Percentiles rank a stretch among this genome's conserved stretches.
These are phyloP conservation scores for Microplitis demolitor DNA, from an alignment of 1,140 invertebrate genomes.

Conservation along the genomic window DNA sequence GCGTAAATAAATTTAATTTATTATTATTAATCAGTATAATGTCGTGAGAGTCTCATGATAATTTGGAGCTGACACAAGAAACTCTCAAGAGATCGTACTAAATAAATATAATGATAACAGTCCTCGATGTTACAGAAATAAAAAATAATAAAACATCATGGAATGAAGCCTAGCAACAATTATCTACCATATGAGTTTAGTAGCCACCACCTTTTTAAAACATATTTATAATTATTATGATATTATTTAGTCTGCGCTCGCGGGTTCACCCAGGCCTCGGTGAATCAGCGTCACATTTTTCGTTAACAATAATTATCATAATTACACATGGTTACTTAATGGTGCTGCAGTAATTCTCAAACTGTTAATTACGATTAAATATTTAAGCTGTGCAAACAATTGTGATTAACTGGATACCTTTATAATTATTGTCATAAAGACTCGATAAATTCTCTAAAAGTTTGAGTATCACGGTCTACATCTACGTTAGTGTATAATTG, in stretches of 20 bases:
- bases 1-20: background rate
- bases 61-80: conserved; percentile 43
- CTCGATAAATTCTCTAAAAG: conserved; percentile 37
- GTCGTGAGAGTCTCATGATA: conserved; percentile 42
- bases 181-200: conserved; percentile 37
- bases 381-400: background rate
- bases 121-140: conserved; percentile 53
- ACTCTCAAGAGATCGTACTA: conserved; percentile 48
- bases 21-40: conserved; percentile 37
- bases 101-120: conserved; percentile 18
- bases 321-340: background rate
- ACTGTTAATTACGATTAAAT: conserved; percentile 31
- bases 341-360: conserved; percentile 45
- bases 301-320: conserved; percentile 16
- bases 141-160: conserved; percentile 24
- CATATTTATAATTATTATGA: conserved; percentile 28
- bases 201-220: conserved; percentile 49
- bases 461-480: conserved; percentile 45
- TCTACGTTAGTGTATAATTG: conserved; percentile 36
- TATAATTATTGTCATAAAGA: conserved; percentile 47
- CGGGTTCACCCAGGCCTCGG: conserved; percentile 47
- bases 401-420: conserved; percentile 30
- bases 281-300: conserved; percentile 32
- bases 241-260: background rate
- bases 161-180: conserved; percentile 53